phyloP scores from a whole-genome alignment of 2,113 vertebrate species.

The Thinocorus orbignyianus region DNA sequence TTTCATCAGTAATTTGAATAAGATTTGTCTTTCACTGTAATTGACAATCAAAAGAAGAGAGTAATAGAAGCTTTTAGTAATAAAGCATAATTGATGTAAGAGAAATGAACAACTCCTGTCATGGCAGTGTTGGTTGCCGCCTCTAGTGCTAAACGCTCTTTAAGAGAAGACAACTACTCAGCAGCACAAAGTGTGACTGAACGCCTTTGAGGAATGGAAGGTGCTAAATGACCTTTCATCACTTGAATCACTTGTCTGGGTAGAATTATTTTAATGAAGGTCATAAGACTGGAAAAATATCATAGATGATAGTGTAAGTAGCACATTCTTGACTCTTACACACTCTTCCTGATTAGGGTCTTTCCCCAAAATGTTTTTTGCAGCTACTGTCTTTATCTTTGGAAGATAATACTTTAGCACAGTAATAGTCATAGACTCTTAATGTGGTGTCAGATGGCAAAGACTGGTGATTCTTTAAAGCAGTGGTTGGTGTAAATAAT shows the following conservation, averaged over 20 bases:
- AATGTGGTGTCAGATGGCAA: background rate
- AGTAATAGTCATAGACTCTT: background rate
- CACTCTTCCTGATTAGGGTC: background rate
- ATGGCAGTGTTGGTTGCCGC: background rate
- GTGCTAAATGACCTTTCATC: constrained; percentile 56
- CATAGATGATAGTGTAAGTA: background rate
- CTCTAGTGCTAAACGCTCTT: background rate
- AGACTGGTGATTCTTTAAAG: background rate
- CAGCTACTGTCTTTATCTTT: background rate
- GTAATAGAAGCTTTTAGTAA: background rate
- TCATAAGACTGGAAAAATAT: constrained; percentile 16
- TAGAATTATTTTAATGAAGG: constrained; percentile 54
- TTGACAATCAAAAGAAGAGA: background rate
- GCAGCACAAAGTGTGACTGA: background rate
- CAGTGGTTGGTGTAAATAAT: background rate
- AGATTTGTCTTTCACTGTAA: background rate
- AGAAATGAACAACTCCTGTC: background rate
- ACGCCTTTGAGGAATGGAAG: constrained; percentile 13
- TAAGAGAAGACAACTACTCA: background rate
- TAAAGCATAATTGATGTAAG: background rate
- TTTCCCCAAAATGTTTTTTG: constrained; percentile 1
- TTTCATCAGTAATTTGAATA: background rate
- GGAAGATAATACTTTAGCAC: background rate
- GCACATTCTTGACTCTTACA: background rate
- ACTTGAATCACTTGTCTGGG: constrained; percentile 41